Evolutionary conservation across 2,888 invertebrate genomes (phyloP).

Genomic region (Drosophila neotestacea): DNA sequence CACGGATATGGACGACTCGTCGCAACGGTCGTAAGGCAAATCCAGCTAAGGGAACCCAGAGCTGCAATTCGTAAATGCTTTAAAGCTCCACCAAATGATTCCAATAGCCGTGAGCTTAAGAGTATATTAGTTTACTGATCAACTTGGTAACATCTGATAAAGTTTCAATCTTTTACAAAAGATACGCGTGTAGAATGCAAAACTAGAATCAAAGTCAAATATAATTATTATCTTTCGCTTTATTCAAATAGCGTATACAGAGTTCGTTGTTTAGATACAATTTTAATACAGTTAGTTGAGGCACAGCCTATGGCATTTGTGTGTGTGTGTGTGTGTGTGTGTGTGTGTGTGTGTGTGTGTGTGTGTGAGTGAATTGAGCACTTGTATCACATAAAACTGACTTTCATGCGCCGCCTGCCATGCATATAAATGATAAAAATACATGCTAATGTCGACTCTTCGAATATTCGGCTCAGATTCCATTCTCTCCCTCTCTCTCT

Average conservation of each 20-base stretch:
- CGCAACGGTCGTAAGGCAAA: conserved; percentile 65
- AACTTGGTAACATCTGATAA: not conserved
- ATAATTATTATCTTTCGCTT: not conserved
- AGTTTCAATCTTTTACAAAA: not conserved
- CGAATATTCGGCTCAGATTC: conserved; percentile 19
- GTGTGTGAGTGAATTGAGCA: conserved; percentile 25
- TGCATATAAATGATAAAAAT: conserved; percentile 81
- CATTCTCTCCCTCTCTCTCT: not conserved
- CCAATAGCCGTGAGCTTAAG: not conserved
- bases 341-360: conserved; percentile 19
- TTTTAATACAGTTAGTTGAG: conserved; percentile 12
- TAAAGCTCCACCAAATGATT: conserved; percentile 37
- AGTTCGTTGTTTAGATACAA: conserved; percentile 4
- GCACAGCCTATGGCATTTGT: not conserved
- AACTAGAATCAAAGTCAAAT: not conserved
- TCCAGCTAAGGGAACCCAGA: conserved; percentile 12
- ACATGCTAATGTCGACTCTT: conserved; percentile 68
- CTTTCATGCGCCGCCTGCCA: conserved; percentile 73
- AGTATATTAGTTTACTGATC: not conserved
- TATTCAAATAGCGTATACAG: conserved; percentile 23
- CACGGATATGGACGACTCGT: conserved; percentile 10
- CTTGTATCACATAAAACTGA: conserved; percentile 62
- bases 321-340: too few relatives aligned
- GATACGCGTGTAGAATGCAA: not conserved
- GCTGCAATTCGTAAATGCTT: conserved; percentile 58